Base-by-base conservation (phyloP, 1,140 invertebrate genomes). In the Formica selysi region DNA sequence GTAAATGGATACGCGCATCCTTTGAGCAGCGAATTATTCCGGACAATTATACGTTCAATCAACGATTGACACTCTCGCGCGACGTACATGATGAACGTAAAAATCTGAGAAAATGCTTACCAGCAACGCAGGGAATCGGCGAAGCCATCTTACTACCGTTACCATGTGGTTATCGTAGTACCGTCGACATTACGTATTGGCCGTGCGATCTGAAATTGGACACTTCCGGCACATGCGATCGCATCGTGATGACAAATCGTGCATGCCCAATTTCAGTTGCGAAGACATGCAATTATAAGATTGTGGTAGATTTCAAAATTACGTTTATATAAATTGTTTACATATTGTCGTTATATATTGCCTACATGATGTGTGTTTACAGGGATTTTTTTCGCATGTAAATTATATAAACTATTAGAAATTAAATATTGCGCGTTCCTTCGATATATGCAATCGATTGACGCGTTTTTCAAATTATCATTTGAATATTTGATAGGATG, bases 81-180 rank as follows among this genome's bases (percentile, higher is more conserved):
- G 19, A 44, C 38, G 74, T 3, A 48, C 7, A 4, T 4, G 10
- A 44, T 11, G 41, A 1, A 2, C 10, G 19, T 54, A 74, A 87
- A 89, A 61, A 76, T 2, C 38, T 32, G 38, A 38, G 3, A 84
- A 86, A 89, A 87, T 85, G 86, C 93, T 94, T 93, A 95, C 95
- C 93, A 93, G 94, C 95, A 78, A 95, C 88, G 91, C 94, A 95
- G 90, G 95, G 94, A 83, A 95, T 87, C 89, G 88, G 89, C 85
- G 92, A 93, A 93, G 95, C 94, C 95, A 95, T 95, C 94, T 95
- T 95, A 93, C 88, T 90, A 91, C 71, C 90, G 79, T 90, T 87
- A 90, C 87, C 90, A 91, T 91, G 89, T 90, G 89, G 76, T 86
- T 86, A 78, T 57, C 68, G 86, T 70, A 80, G 86, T 70, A 80